Base-by-base conservation (phyloP, 1,140 invertebrate genomes). In the Caligus rogercresseyi region DNA sequence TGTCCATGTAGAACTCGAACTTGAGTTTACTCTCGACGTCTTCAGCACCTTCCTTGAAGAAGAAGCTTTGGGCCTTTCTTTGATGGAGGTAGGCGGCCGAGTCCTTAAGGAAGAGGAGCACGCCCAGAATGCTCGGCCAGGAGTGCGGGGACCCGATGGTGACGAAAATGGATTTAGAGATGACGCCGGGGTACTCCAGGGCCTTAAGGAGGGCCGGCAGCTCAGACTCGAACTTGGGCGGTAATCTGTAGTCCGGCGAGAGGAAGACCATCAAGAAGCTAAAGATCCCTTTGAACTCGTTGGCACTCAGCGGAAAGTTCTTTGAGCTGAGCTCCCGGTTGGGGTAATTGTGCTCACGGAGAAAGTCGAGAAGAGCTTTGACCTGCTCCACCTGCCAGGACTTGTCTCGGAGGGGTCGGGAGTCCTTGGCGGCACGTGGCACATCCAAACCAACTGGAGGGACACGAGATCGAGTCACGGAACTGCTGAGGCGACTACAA, bases 141-240 rank as follows among this genome's bases (percentile, higher is more conserved):
- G 52, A 57, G 61, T 63, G 61, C 19, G 15, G n/a, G 1, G 52
- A 54, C 11, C 61, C 61, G 20, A 63, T 54, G 25, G 61, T 63
- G n/a, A 54, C 16, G 52, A 63, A 62, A 21, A 20, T 25, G 1
- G 54, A 61, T 20, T 63, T 63, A 1, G 58, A 57, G 14, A 63
- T 54, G 13, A 19, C 24, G 20, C 31, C 52, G 14, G 61, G 61
- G 31, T 63, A 63, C 14, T 19, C 56, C 3, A 63, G 31, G 16
- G 24, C 51, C 61, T 63, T 63, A 14, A 63, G 24, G 14, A 63
- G 18, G 3, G 31, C 23, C 19, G 56, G 23, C 11, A 63, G 52
- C n/a, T 20, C 52, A 15, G 21, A 55, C 51, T 56, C 54, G 2
- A 56, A 25, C 24, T 25, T 56, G 3, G n/a, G 54, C 14, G 20